Base-by-base conservation (phyloP, 1,140 invertebrate species). In the Solen grandis region DNA sequence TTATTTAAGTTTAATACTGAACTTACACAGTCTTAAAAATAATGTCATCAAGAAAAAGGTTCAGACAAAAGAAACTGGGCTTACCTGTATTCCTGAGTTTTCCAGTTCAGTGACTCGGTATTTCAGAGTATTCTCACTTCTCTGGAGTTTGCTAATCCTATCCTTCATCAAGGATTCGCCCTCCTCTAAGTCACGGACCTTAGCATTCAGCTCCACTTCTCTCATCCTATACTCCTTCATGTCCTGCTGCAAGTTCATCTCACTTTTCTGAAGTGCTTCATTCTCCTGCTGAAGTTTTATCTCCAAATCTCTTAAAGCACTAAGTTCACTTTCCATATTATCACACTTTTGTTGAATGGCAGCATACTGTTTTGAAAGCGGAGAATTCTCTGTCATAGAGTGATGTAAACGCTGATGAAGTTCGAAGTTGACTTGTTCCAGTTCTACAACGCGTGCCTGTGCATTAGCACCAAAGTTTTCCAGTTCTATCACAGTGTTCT, bases 41-140 rank as follows among this genome's bases (percentile, higher is more conserved):
- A n/a, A n/a, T n/a, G n/a, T n/a, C n/a, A n/a, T n/a, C n/a, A n/a
- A n/a, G n/a, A n/a, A n/a, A n/a, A n/a, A n/a, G n/a, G n/a, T n/a
- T n/a, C 27, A 22, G 8, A 59, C 55, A 59, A 59, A 59, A 13
- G 19, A 59, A 36, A 35, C 22, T 25, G 41, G 4, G 1, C 33
- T 55, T 68, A 89, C 88, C 86, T 88, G 83, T 35, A 74, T 81
- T 65, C 74, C 81, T 22, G 81, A 60, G 38, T 38, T 81, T 70
- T 89, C 88, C 22, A 91, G 78, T 79, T 91, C 85, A 46, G 87
- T 85, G 5, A 91, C 63, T 31, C 85, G 79, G 31, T 81, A 86
- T 75, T 87, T 88, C 19, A 91, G 66, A 25, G 82, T 85, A 75
- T 86, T 88, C 68, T 89, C 88, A 82, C 74, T 89, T 13, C 87